Conservation (phyloP, 2,888 invertebrate species). For the Dusona sp. region DNA sequence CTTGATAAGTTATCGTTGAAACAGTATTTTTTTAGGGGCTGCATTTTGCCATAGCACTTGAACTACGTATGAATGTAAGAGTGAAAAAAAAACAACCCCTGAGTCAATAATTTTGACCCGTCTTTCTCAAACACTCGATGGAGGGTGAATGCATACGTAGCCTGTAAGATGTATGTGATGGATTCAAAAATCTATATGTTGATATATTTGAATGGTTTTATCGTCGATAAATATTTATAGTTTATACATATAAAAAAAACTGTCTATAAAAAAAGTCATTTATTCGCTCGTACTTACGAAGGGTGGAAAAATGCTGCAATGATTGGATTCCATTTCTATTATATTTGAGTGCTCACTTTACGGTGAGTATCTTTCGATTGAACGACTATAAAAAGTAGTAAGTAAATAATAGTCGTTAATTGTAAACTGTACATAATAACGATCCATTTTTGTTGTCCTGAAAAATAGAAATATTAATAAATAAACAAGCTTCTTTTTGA, state of each 20-base stretch:
- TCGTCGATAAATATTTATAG: constrained; percentile 24
- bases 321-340: constrained; percentile 12
- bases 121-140: not conserved
- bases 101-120: constrained; percentile 1
- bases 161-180: constrained; percentile 4
- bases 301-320: constrained; percentile 1
- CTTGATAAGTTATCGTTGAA: constrained; percentile 38
- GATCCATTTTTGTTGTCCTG: not conserved
- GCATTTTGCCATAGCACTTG: constrained; percentile 6
- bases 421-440: not conserved
- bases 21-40: not conserved
- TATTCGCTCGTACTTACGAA: constrained; percentile 9
- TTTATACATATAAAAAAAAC: not conserved
- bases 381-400: not conserved
- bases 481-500: not conserved
- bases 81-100: constrained; percentile 36
- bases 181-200: not conserved
- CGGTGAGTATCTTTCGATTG: not conserved
- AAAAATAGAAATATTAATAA: not conserved
- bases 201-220: constrained; percentile 12
- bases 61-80: constrained; percentile 4
- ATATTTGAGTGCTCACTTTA: not conserved
- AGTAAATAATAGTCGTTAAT: not conserved
- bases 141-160: not conserved
- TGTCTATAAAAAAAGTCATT: not conserved